These are phyloP conservation scores for Craseonycteris thonglongyai DNA, from an alignment of 2,113 vertebrate species.

Conservation along the genomic window DNA sequence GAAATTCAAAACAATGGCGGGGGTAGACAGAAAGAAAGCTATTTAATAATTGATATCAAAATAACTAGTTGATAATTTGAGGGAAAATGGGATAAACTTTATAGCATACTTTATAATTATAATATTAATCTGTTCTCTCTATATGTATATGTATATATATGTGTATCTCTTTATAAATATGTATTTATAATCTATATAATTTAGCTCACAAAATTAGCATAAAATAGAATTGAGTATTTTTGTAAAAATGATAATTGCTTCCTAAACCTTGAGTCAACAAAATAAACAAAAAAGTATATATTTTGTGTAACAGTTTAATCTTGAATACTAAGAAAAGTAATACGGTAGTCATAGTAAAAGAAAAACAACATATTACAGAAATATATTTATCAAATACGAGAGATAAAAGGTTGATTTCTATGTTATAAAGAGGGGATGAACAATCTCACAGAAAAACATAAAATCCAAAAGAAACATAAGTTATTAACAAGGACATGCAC, in stretches of 20 bases:
- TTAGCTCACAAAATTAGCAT: background rate
- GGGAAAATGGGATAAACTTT: background rate
- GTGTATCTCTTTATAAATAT: background rate
- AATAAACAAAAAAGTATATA: background rate
- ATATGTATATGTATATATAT: background rate
- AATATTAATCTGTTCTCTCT: background rate
- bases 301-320: background rate
- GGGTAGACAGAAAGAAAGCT: background rate
- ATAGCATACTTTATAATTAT: background rate
- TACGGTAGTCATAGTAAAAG: background rate
- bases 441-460: background rate
- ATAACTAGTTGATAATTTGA: background rate
- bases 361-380: constrained; percentile 4
- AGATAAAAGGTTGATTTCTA: background rate
- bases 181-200: background rate
- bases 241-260: background rate
- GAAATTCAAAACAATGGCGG: background rate
- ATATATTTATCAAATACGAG: constrained; percentile 9
- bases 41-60: background rate
- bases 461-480: constrained; percentile 1
- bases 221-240: background rate
- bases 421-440: background rate
- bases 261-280: constrained; percentile 18
- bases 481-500: background rate
- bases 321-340: constrained; percentile 9